A percentile compares a stretch with the other conserved stretches of the same genome.
Conservation (phyloP, 1,140 invertebrate genomes). For the Philaenus spumarius region DNA sequence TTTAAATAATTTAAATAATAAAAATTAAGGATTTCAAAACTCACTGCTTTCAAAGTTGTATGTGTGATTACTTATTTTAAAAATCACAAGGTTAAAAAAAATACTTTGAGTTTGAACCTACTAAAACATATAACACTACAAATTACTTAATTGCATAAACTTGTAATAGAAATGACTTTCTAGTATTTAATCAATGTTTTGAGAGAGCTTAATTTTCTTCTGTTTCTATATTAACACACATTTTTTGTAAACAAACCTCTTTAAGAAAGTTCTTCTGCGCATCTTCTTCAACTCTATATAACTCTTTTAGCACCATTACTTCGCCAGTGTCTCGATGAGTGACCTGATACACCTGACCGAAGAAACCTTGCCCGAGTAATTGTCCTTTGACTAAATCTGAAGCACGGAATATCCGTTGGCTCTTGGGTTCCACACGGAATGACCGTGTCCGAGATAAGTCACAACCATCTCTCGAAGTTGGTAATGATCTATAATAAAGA, state of each 20-base stretch:
- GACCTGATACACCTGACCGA: slow-evolving; percentile 86
- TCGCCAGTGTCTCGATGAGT: slow-evolving; percentile 84
- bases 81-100: too few relatives aligned
- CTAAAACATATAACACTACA: too few relatives aligned
- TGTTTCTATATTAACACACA: too few relatives aligned
- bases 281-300: slow-evolving; percentile 88
- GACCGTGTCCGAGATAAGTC: slow-evolving; percentile 81
- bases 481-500: slow-evolving; percentile 38
- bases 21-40: too few relatives aligned
- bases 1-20: too few relatives aligned
- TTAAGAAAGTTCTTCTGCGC: slow-evolving; percentile 91
- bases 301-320: slow-evolving; percentile 91
- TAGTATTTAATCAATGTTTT: too few relatives aligned
- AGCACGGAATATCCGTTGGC: slow-evolving; percentile 80
- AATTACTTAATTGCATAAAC: neutral
- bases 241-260: slow-evolving; percentile 58
- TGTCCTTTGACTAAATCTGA: slow-evolving; percentile 85
- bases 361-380: slow-evolving; percentile 86
- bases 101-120: too few relatives aligned
- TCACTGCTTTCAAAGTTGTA: too few relatives aligned
- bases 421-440: slow-evolving; percentile 72
- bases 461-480: slow-evolving; percentile 41
- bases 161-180: slow-evolving; percentile 13
- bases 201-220: too few relatives aligned
- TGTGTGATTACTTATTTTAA: too few relatives aligned